phyloP scores from a whole-genome alignment of 2,888 invertebrate genomes.

The Drosophila nr. medialis region DNA sequence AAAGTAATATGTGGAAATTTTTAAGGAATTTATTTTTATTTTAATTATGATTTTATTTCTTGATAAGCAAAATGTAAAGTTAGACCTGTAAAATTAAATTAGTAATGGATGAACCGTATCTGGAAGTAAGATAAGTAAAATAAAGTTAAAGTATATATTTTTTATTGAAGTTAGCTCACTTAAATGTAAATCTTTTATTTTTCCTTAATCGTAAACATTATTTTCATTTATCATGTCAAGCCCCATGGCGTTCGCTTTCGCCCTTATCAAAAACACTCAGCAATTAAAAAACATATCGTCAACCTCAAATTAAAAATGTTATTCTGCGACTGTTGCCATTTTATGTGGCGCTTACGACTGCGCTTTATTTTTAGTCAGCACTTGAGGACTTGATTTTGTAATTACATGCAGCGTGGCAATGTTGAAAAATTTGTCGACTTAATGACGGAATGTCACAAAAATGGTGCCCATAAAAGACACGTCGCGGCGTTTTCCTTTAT shows the following conservation, averaged over 20 bases:
- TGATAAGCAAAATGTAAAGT: neutral
- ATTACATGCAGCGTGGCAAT: conserved; percentile 56
- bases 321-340: conserved; percentile 33
- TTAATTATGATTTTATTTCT: neutral
- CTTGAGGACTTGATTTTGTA: conserved; percentile 65
- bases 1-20: neutral
- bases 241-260: neutral
- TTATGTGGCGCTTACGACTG: conserved; percentile 46
- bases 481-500: conserved; percentile 20
- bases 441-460: conserved; percentile 70
- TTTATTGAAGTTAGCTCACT: neutral
- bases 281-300: conserved; percentile 47
- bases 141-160: neutral
- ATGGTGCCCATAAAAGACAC: conserved; percentile 51
- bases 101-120: neutral
- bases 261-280: conserved; percentile 31
- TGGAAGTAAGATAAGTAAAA: neutral
- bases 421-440: conserved; percentile 69
- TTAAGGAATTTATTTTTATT: neutral
- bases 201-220: neutral
- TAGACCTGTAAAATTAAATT: neutral
- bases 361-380: conserved; percentile 9
- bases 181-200: neutral
- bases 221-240: neutral
- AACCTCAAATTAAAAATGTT: conserved; percentile 20